A percentile compares a stretch with the other conserved stretches of the same genome.
phyloP scores from a whole-genome alignment of 2,797 vertebrate species.

The Myotis myotis region DNA sequence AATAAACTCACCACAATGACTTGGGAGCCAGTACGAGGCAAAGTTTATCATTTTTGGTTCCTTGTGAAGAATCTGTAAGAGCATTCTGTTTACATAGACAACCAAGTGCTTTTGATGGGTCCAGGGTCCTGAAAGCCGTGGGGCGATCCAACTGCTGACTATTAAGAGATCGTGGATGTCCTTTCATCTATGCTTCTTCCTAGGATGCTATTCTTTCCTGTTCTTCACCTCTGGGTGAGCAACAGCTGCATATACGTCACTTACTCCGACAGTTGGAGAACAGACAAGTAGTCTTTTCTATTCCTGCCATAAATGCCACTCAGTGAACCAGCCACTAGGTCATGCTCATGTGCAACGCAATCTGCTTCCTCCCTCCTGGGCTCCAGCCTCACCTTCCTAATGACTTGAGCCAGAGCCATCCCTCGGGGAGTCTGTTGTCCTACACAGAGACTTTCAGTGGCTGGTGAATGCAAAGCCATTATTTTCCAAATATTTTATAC shows the following conservation, averaged over 20 bases:
- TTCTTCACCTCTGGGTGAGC: constrained; percentile 14
- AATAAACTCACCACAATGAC: constrained; percentile 64
- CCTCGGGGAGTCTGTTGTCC: constrained; percentile 47
- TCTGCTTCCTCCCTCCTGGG: constrained; percentile 71
- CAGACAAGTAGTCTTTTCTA: constrained; percentile 72
- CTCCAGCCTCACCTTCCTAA: constrained; percentile 70
- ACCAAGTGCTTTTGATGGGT: constrained; percentile 66
- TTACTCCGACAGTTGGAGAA: constrained; percentile 66
- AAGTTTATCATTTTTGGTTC: constrained; percentile 74
- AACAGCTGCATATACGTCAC: constrained; percentile 56
- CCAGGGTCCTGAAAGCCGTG: not conserved
- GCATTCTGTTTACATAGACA: constrained; percentile 75
- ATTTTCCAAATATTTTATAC: constrained; percentile 23
- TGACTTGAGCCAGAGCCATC: constrained; percentile 21
- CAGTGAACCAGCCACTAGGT: constrained; percentile 85
- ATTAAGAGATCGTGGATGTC: not conserved
- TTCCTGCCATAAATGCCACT: constrained; percentile 82
- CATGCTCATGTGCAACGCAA: constrained; percentile 86
- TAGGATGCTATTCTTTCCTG: constrained; percentile 38
- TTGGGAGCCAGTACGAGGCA: constrained; percentile 64
- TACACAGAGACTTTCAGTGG: not conserved
- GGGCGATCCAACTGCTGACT: constrained; percentile 37
- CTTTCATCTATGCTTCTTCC: constrained; percentile 24
- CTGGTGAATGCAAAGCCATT: constrained; percentile 50
- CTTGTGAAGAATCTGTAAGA: constrained; percentile 82